These are phyloP conservation scores for Drosophila pseudotakahashii DNA, from an alignment of 2,888 invertebrate genomes.

Conservation along the genomic window DNA sequence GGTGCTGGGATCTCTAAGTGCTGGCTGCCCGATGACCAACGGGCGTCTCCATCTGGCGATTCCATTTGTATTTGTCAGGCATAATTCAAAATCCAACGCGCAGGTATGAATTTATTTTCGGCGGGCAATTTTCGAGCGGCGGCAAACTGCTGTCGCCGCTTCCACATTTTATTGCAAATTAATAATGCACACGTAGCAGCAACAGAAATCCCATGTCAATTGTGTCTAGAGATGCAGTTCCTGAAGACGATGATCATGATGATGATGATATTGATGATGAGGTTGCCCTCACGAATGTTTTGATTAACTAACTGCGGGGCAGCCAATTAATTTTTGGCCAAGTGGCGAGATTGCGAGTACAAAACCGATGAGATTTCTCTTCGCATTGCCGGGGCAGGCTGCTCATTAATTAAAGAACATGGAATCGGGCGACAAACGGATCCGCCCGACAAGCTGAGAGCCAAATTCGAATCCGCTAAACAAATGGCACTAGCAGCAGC, in stretches of 20 bases:
- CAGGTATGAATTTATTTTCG: slow-evolving; percentile 70
- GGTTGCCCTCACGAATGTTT: slow-evolving; percentile 57
- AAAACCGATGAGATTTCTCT: slow-evolving; percentile 65
- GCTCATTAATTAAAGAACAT: slow-evolving; percentile 53
- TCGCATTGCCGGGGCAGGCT: slow-evolving; percentile 17
- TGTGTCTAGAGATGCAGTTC: slow-evolving; percentile 56
- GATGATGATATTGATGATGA: slow-evolving; percentile 40
- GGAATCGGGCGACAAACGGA: slow-evolving; percentile 44
- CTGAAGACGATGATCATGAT: slow-evolving; percentile 42
- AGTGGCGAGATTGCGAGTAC: slow-evolving; percentile 51
- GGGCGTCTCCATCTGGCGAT: slow-evolving; percentile 46
- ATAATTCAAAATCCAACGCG: slow-evolving; percentile 72
- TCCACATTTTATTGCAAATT: slow-evolving; percentile 79
- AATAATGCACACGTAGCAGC: slow-evolving; percentile 65
- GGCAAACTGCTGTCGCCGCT: slow-evolving; percentile 51
- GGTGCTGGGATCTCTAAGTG: slow-evolving; percentile 23
- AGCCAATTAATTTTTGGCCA: slow-evolving; percentile 65
- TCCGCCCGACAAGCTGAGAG: slow-evolving; percentile 34
- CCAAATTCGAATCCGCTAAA: slow-evolving; percentile 67
- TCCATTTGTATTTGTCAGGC: slow-evolving; percentile 80
- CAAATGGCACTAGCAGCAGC: slow-evolving; percentile 61
- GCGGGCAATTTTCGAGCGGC: slow-evolving; percentile 30
- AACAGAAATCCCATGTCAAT: slow-evolving; percentile 56
- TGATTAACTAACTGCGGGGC: slow-evolving; percentile 73
- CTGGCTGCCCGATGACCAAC: slow-evolving; percentile 18